Conservation (phyloP, 1,140 invertebrate genomes). For the Tetragonula clypearis region DNA sequence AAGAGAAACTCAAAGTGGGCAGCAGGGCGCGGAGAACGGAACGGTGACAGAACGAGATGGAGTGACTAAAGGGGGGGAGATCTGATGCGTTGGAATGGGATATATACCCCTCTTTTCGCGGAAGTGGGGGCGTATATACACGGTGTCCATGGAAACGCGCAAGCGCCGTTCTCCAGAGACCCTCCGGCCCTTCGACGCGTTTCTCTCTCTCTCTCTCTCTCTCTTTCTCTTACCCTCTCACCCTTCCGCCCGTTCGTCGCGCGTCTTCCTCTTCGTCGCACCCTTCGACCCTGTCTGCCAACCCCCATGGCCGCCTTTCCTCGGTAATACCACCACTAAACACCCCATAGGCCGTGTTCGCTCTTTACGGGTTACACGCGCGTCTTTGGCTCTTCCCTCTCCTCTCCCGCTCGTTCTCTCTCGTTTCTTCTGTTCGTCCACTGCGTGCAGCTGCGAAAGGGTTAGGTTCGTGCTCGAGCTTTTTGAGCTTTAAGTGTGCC, state of each 20-base stretch:
- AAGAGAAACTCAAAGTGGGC: slow-evolving; percentile 50
- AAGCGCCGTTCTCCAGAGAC: slow-evolving; percentile 66
- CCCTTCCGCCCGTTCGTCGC: background rate
- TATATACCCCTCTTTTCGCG: slow-evolving; percentile 61
- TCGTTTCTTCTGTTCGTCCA: background rate
- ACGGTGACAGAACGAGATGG: slow-evolving; percentile 73
- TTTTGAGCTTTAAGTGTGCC: background rate
- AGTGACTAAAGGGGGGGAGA: slow-evolving; percentile 69
- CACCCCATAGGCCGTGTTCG: slow-evolving; percentile 71
- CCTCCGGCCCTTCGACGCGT: slow-evolving; percentile 71
- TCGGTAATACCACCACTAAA: slow-evolving; percentile 76
- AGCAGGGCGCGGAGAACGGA: slow-evolving; percentile 58
- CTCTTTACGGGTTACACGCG: slow-evolving; percentile 67
- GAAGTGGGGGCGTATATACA: slow-evolving; percentile 75
- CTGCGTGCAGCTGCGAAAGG: background rate
- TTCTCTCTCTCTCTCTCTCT: background rate
- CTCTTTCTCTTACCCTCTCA: background rate
- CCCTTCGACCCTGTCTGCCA: slow-evolving; percentile 48
- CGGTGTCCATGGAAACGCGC: slow-evolving; percentile 78
- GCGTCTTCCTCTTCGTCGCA: slow-evolving; percentile 47
- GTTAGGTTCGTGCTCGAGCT: background rate
- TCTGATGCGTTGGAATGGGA: slow-evolving; percentile 69
- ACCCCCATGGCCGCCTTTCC: slow-evolving; percentile 65
- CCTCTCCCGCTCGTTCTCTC: background rate
- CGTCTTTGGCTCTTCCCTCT: slow-evolving; percentile 61